Evolutionary conservation across 2,888 invertebrate species (phyloP), one percentile per base, ranked within the genome.

Genomic region (Laspeyria flexula): DNA sequence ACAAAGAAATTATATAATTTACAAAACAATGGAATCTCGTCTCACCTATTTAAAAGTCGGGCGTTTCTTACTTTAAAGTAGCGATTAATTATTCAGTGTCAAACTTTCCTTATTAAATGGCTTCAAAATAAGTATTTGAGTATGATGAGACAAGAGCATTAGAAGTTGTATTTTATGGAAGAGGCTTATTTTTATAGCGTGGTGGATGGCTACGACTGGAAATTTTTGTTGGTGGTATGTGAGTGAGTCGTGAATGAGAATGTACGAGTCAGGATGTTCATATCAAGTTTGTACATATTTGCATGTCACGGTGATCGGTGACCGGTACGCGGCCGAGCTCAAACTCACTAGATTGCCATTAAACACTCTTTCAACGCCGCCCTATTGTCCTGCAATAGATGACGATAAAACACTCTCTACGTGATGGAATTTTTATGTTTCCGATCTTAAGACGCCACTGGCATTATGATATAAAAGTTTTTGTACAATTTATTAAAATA

Each of bases 341-440:
- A 63, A 72, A 56, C 55, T 58, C 54, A 43, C 64, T 41, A 62
- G 65, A 61, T 72, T 63, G 69, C 73, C 67, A 81, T 79, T 79
- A 79, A 72, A 66, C 63, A 78, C 82, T 78, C 77, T 86, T 83
- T 79, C 73, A 72, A 76, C 75, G 78, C 82, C 80, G 85, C 80
- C 79, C 88, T 85, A 89, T 91, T 91, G 91, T 90, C 85, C 85
- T 82, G 73, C 81, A 65, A 81, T 86, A 76, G 79, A 81, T 80
- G 80, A 75, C 84, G 80, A 88, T 90, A 86, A 87, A 88, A 82
- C 77, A 81, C 77, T 77, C 77, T 74, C 75, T 84, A 85, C 90
- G 91, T 90, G 91, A 85, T 74, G 87, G 91, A 81, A 90, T 91
- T 87, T 90, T 90, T 90, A 91, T 91, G 75, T 87, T 87, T 91